A percentile compares a stretch with the other conserved stretches of the same genome.
These are phyloP conservation scores for Hapalemur alaotrensis DNA, from an alignment of 2,797 vertebrate species.

Conservation along the genomic window DNA sequence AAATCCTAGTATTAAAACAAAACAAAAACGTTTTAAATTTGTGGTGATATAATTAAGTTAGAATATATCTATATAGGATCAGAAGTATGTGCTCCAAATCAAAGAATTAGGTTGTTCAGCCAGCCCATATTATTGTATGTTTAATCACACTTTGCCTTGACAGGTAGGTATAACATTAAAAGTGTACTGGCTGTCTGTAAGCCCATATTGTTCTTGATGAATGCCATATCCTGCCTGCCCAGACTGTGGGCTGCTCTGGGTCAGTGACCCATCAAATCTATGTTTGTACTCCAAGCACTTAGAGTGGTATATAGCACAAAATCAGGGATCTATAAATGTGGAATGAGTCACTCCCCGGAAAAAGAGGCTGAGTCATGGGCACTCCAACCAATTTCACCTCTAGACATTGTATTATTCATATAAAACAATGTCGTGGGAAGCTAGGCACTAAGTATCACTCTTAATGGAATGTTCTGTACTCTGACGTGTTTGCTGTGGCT, in stretches of 20 bases:
- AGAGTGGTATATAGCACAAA: constrained; percentile 3
- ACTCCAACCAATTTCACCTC: constrained; percentile 56
- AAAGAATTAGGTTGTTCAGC: background rate
- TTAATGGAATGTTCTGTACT: constrained; percentile 48
- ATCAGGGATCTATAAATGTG: constrained; percentile 44
- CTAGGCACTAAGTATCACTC: background rate
- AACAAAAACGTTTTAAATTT: background rate
- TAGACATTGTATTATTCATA: constrained; percentile 58
- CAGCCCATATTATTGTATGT: background rate
- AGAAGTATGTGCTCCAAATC: background rate
- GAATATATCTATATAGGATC: background rate
- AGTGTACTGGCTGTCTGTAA: background rate
- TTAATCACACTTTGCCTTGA: constrained; percentile 18
- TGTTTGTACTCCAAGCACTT: constrained; percentile 51
- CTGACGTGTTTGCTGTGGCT: constrained; percentile 6
- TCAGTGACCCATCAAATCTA: constrained; percentile 15
- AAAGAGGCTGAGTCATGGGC: constrained; percentile 65
- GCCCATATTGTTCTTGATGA: background rate
- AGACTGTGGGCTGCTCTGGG: background rate
- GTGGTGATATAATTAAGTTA: background rate
- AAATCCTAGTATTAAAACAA: background rate
- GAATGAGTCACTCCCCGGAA: constrained; percentile 60
- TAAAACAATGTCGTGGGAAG: constrained; percentile 41
- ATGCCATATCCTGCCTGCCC: background rate
- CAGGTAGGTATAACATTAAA: background rate